Evolutionary conservation across 2,797 vertebrate species (phyloP), one percentile per base, ranked within the genome.

Genomic region (Eulemur mongoz): DNA sequence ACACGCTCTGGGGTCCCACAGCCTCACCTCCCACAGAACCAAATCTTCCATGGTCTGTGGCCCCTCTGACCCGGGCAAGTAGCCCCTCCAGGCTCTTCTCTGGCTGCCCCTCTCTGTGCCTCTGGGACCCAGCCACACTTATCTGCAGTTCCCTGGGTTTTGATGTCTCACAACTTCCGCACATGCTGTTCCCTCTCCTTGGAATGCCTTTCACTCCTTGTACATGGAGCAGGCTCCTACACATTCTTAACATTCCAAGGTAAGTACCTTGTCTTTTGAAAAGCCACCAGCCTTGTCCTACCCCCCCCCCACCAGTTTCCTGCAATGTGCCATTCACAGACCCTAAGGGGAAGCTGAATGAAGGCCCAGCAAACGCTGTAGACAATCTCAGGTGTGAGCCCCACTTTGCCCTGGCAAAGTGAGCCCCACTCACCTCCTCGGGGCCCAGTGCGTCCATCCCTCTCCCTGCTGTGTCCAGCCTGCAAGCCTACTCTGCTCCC

Each of bases 61-160:
- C 45, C 57, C n/a, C 84, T 5, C 5, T 2, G 0, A 30, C 40
- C 25, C 17, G 9, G 32, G 10, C 14, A 14, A n/a, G 35, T 11
- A 54, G 63, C 59, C 27, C 23, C 35, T 65, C 30, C 25, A 52
- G 54, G 11, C 4, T 27, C 25, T 70, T 35, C 23, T 38, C 32
- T 0, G 0, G 48, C 48, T 11, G 2, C 50, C 45, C 20, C 57
- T 52, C 25, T 3, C 1, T 0, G 4, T 43, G 22, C 18, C 6
- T 1, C 63, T 14, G 38, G 70, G 23, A 17, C 13, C n/a, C 4
- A 6, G 76, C 43, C 20, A 75, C 43, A 25, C 22, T 20, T 61
- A 2, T 18, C 30, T 17, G 20, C 5, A 35, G 30, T 2, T 20
- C 40, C 40, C 38, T 12, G 48, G n/a, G 50, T 40, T 67, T 57